Conservation (phyloP, 1,140 invertebrate genomes). For the Trypoxylus dichotomus region DNA sequence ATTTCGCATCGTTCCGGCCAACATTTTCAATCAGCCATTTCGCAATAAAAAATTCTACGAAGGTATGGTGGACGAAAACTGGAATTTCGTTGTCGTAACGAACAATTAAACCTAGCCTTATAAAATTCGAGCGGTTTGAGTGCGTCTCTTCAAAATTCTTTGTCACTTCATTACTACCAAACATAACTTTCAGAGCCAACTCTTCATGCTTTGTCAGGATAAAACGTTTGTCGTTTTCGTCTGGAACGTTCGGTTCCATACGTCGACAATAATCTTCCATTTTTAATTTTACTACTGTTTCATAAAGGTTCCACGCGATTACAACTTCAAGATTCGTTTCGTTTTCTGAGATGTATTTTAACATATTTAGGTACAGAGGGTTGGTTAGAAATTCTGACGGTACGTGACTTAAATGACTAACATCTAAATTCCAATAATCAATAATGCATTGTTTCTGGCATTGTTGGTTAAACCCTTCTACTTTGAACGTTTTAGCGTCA, state of each 20-base stretch:
- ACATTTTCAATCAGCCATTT: not conserved
- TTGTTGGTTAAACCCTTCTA: not conserved
- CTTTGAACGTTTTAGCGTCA: not conserved
- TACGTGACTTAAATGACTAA: not conserved
- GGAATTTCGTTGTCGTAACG: not conserved
- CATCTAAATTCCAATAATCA: not conserved
- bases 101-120: not conserved
- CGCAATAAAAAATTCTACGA: not conserved
- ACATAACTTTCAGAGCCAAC: not conserved
- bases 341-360: not conserved
- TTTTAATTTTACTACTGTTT: not conserved
- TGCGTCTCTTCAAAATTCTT: not conserved
- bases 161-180: no score
- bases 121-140: not conserved
- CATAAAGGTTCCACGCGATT: not conserved
- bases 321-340: not conserved
- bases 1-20: not conserved
- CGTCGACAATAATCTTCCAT: not conserved
- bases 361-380: not conserved
- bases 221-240: not conserved
- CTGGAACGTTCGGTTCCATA: not conserved
- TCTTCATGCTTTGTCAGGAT: not conserved
- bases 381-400: not conserved
- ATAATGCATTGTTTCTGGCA: not conserved
- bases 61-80: not conserved